These are phyloP conservation scores for Pantherophis guttatus DNA, from an alignment of 2,113 vertebrate species.

Conservation along the genomic window DNA sequence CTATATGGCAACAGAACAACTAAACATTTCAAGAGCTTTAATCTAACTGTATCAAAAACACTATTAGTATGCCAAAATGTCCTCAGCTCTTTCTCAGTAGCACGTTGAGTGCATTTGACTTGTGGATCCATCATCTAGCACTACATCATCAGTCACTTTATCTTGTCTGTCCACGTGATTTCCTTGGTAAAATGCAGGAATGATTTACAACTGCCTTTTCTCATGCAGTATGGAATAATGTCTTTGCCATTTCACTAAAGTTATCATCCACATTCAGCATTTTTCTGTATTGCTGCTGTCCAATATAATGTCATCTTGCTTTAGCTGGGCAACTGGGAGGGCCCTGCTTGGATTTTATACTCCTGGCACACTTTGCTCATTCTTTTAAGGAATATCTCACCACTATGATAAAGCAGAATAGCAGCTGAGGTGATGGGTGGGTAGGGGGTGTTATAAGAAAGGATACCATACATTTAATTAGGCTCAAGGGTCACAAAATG, in stretches of 20 bases:
- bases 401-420: background rate
- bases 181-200: background rate
- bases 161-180: background rate
- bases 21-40: background rate
- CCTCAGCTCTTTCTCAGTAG: background rate
- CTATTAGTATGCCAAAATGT: background rate
- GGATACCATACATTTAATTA: background rate
- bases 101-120: background rate
- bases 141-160: background rate
- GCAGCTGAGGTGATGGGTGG: background rate
- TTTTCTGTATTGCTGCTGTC: background rate
- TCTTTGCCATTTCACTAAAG: background rate
- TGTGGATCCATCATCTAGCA: background rate
- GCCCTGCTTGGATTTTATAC: background rate
- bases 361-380: background rate
- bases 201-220: background rate
- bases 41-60: background rate
- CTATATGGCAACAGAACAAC: background rate
- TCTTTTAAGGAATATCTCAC: background rate
- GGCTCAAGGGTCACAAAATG: background rate
- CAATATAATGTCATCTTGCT: background rate
- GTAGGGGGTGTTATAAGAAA: background rate
- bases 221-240: background rate
- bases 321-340: background rate
- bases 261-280: background rate